Evolutionary conservation across 2,797 vertebrate genomes (phyloP).

Genomic region (Bradypus variegatus): DNA sequence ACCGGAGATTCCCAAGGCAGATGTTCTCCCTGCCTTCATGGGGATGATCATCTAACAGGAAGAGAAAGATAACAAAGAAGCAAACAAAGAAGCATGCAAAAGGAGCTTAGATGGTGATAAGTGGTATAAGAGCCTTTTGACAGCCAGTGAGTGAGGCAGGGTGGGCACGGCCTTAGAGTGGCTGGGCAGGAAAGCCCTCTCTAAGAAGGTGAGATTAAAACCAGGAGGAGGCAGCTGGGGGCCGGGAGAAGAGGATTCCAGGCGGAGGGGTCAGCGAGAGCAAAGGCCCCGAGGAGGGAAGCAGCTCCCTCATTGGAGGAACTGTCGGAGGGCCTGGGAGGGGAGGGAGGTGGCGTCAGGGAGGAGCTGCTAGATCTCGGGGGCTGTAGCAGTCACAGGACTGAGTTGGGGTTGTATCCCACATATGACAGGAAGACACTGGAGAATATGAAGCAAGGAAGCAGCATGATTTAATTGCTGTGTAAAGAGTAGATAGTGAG

Average conservation of each 20-base stretch:
- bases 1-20: not conserved
- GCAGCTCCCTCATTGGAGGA: not conserved
- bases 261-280: not conserved
- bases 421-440: not conserved
- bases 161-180: not conserved
- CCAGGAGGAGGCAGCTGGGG: not conserved
- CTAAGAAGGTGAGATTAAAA: not conserved
- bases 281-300: not conserved
- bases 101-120: not conserved
- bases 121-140: not conserved
- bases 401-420: not conserved
- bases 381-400: not conserved
- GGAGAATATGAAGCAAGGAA: not conserved
- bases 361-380: accelerated
- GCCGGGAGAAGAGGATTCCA: not conserved
- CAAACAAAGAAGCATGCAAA: not conserved
- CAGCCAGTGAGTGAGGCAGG: not conserved
- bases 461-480: not conserved
- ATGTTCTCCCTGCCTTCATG: not conserved
- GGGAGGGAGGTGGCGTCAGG: not conserved
- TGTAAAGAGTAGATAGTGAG: not conserved
- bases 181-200: not conserved
- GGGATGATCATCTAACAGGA: not conserved
- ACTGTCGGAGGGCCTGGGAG: not conserved
- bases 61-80: not conserved